Evolutionary conservation across 1,140 invertebrate species (phyloP).

Genomic region (Drosophila quadrilineata): DNA sequence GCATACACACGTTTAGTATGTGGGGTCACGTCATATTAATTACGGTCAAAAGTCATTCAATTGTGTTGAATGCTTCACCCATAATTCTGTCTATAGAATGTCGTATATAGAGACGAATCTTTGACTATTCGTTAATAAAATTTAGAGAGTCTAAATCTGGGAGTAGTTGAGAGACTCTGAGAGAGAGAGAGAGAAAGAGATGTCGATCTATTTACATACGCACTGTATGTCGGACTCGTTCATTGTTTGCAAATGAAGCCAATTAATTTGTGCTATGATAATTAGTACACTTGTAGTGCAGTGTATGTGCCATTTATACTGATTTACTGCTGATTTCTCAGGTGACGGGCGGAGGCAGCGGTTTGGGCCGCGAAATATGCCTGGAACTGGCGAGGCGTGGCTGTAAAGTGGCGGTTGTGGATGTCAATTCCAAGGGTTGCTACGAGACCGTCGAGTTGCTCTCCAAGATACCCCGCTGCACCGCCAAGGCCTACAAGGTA

Average conservation of each 20-base stretch:
- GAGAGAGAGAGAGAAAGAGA: too few species aligned
- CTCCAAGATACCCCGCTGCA: constrained; percentile 54
- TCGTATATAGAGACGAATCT: not conserved
- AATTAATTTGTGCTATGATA: constrained; percentile 59
- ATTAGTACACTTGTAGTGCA: constrained; percentile 29
- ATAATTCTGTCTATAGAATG: not conserved
- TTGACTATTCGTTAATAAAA: too few species aligned
- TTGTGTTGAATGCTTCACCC: constrained; percentile 30
- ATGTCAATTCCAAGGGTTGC: constrained; percentile 77
- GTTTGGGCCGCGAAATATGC: constrained; percentile 76
- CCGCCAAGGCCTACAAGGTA: constrained; percentile 78
- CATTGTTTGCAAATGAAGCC: constrained; percentile 73
- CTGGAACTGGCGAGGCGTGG: constrained; percentile 67
- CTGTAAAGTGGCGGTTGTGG: constrained; percentile 76
- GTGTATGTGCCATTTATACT: not conserved
- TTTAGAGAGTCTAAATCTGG: too few species aligned
- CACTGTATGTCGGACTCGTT: constrained; percentile 24
- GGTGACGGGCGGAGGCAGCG: constrained; percentile 78
- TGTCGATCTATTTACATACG: constrained; percentile 7
- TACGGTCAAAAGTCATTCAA: constrained; percentile 72
- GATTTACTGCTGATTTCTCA: constrained; percentile 21
- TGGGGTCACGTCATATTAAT: constrained; percentile 63
- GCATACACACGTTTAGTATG: not conserved
- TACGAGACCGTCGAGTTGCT: constrained; percentile 70
- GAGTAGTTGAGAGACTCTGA: too few species aligned